Conservation (phyloP, 2,888 invertebrate species). For the Lingula anatina region DNA sequence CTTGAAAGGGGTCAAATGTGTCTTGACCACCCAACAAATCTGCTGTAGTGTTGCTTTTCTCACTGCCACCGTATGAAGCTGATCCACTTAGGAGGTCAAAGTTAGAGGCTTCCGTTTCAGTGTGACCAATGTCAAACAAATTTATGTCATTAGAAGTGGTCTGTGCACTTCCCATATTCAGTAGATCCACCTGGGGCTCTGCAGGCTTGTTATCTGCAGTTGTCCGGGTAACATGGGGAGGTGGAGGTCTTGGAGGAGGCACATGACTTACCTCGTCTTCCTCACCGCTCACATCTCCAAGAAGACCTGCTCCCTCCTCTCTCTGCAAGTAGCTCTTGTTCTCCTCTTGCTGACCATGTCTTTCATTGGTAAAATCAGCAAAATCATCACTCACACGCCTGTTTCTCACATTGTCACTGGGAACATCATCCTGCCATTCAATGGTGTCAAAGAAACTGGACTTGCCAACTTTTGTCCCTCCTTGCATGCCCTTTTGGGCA, state of each 20-base stretch:
- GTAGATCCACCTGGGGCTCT: conserved; percentile 16
- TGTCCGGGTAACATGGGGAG: conserved; percentile 10
- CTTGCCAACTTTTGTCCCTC: conserved; percentile 3
- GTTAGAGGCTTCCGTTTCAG: conserved; percentile 21
- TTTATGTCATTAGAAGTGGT: too few species aligned
- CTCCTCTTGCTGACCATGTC: conserved; percentile 8
- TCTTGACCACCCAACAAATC: conserved; percentile 10
- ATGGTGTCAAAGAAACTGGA: conserved; percentile 19
- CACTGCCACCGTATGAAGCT: not conserved
- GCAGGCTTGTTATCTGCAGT: conserved; percentile 2
- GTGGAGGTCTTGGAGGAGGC: not conserved
- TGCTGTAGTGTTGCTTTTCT: not conserved
- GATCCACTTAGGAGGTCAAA: conserved; percentile 29
- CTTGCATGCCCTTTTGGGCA: conserved; percentile 4
- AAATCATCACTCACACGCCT: conserved; percentile 39
- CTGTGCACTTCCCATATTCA: conserved; percentile 27
- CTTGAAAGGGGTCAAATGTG: conserved; percentile 43
- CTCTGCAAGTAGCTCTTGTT: conserved; percentile 1
- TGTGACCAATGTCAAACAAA: not conserved
- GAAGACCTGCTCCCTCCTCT: conserved; percentile 1
- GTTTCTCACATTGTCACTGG: not conserved
- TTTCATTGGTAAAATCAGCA: conserved; percentile 19
- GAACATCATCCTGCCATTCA: conserved; percentile 13
- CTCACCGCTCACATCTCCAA: not conserved
- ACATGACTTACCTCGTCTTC: too few species aligned